Base-by-base conservation (phyloP, 1,140 invertebrate genomes). In the Drosophila subpulchrella region DNA sequence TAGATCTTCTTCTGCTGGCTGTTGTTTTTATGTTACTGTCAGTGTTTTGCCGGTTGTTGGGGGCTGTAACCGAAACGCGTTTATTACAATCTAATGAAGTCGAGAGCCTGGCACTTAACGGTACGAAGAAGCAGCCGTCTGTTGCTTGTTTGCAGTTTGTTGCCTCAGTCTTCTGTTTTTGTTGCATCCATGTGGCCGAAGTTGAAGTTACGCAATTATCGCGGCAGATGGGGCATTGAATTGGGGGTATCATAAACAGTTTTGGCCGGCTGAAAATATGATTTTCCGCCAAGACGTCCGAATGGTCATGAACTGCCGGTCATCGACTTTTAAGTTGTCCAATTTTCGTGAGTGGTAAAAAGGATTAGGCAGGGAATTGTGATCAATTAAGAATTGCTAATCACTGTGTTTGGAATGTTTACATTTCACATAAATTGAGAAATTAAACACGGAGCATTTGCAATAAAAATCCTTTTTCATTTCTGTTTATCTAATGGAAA, bases 21-120 rank as follows among this genome's bases (percentile, higher is more conserved):
- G 67, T 72, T 61, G 68, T 82, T 82, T 88, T 83, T 84, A 80
- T 89, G 84, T 70, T 89, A 78, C 84, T 88, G 80, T 89, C 83
- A 89, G 84, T 77, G 78, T 70, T 83, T 57, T 59, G 66, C 57
- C 66, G 63, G 73, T 58, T 75, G 67, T 78, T 67, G 63, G 75
- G 60, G 83, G 83, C 70, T 88, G 82, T 67, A 82, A 79, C 83
- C 66, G 56, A 77, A 74, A 74, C 79, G 83, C 84, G 83, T 88
- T 88, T 88, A 88, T 88, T 88, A 89, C 83, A 88, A 88, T 84
- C 84, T 88, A 88, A 88, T 88, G 79, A 88, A 88, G 84, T 88
- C 80, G 83, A 89, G 73, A 89, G 83, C 83, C 84, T 89, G 77
- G 80, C 83, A 89, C 84, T 88, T 88, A 89, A 88, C 83, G 83